A percentile compares a stretch with the other conserved stretches of the same genome.
phyloP scores from a whole-genome alignment of 2,888 invertebrate genomes.

The Lasioglossum calceatum region DNA sequence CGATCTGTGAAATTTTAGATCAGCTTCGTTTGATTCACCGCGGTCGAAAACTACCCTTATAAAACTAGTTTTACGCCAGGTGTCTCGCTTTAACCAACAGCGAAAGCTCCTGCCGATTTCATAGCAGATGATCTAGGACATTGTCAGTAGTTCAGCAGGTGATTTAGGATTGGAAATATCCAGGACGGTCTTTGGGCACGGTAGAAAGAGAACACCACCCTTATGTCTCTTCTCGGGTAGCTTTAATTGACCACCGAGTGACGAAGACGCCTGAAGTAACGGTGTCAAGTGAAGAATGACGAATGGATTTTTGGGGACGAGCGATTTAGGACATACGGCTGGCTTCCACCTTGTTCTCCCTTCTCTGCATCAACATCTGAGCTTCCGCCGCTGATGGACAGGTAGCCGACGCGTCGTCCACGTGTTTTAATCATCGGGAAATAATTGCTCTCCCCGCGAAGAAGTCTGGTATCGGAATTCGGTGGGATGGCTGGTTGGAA shows the following conservation, averaged over 20 bases:
- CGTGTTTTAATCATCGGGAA: neutral
- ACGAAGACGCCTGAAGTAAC: neutral
- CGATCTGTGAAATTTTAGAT: neutral
- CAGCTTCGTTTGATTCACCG: neutral
- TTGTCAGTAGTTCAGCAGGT: neutral
- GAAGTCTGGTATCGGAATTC: neutral
- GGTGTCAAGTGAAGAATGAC: neutral
- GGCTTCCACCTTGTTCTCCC: neutral
- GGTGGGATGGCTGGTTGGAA: conserved; percentile 6
- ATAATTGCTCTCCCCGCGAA: neutral
- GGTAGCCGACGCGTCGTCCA: neutral
- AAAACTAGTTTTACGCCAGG: too few relatives aligned
- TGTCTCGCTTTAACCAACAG: too few relatives aligned
- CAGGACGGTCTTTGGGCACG: too few relatives aligned
- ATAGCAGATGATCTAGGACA: neutral
- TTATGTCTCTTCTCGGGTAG: neutral
- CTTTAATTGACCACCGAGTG: neutral
- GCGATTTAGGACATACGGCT: neutral
- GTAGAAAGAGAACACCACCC: neutral
- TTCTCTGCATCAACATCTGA: neutral
- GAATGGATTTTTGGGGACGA: neutral
- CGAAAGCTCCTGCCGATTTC: neutral
- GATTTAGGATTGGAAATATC: neutral
- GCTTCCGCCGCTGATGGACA: neutral
- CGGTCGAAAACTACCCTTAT: neutral